A percentile compares a stretch with the other conserved stretches of the same genome.
These are phyloP conservation scores for Frieseomelitta varia DNA, from an alignment of 1,140 invertebrate species.

Conservation along the genomic window DNA sequence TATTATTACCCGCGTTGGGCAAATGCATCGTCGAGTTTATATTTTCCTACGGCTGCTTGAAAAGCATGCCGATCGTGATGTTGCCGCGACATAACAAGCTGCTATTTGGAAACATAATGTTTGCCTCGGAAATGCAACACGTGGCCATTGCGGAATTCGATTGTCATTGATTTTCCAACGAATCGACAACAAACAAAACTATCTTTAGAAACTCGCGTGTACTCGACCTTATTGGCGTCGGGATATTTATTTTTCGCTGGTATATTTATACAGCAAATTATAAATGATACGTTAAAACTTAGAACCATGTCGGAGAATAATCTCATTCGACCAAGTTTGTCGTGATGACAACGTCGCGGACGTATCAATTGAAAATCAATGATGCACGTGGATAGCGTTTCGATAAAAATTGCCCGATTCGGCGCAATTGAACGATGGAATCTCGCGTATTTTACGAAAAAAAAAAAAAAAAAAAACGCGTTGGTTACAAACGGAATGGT, in stretches of 20 bases:
- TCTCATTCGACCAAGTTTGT: conserved; percentile 12
- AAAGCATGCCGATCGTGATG: not conserved
- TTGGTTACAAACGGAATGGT: conserved; percentile 36
- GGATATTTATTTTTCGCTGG: too few species aligned
- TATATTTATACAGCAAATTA: too few species aligned
- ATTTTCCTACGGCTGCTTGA: not conserved
- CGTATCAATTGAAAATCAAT: conserved; percentile 13
- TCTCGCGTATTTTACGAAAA: not conserved
- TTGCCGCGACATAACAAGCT: not conserved
- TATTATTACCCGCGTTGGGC: not conserved
- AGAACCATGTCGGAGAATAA: not conserved
- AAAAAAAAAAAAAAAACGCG: too few species aligned
- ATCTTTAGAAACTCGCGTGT: not conserved
- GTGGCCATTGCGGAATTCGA: not conserved
- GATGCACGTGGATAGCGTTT: not conserved
- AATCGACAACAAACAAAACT: not conserved
- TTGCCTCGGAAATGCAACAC: conserved; percentile 4
- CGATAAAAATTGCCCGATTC: conserved; percentile 26
- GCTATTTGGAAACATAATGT: conserved; percentile 26
- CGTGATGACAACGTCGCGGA: too few species aligned
- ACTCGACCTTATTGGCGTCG: not conserved
- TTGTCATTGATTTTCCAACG: not conserved
- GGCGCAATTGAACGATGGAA: conserved; percentile 23
- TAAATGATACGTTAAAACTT: not conserved
- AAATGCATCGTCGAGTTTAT: not conserved